Evolutionary conservation across 2,113 vertebrate species (phyloP), one percentile per base, ranked within the genome.

Genomic region (Fregetta grallaria): DNA sequence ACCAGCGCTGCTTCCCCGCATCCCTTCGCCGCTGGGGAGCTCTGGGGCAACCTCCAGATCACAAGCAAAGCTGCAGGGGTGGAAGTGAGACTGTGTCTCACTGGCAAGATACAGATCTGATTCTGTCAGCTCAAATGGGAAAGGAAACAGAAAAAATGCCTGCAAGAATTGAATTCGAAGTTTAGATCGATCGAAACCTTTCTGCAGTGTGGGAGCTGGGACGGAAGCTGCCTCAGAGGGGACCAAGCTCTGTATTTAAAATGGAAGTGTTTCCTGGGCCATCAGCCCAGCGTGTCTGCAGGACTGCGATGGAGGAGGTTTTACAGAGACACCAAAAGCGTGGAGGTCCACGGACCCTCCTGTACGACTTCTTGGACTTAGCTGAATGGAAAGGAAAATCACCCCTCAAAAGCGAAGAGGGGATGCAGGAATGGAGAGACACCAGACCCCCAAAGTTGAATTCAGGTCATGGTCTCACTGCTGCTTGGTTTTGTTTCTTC

Each of bases 361-460:
- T 0, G 17, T 22, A 2, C 1, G 23, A 7, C 18, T 19, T 16
- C 56, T 14, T 40, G 53, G 40, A 32, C 40, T 55, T 23, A 7
- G 38, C 83, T 9, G 32, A 36, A 19, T 27, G 38, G 42, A 26
- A 40, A 45, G 44, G 45, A 45, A 27, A 45, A 27, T 38, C 27
- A 19, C 44, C 19, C 26, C 40, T 75, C 10, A 3, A 45, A 79
- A 49, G 32, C 1, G 0, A 7, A 21, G 17, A 0, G 13, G 29
- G 22, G 12, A 49, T 15, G 65, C 30, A 25, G 61, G 40, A 23
- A 45, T 0, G 38, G 7, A 79, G 71, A 56, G 9, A 52, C 34
- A 40, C 15, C 67, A 27, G 38, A 15, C 49, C 79, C n/a, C 30
- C 23, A 11, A 2, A 95, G 96, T 92, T 97, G 83, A 97, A 65